Evolutionary conservation across 2,797 vertebrate genomes (phyloP).

Genomic region (Chaetodon trifasciatus): DNA sequence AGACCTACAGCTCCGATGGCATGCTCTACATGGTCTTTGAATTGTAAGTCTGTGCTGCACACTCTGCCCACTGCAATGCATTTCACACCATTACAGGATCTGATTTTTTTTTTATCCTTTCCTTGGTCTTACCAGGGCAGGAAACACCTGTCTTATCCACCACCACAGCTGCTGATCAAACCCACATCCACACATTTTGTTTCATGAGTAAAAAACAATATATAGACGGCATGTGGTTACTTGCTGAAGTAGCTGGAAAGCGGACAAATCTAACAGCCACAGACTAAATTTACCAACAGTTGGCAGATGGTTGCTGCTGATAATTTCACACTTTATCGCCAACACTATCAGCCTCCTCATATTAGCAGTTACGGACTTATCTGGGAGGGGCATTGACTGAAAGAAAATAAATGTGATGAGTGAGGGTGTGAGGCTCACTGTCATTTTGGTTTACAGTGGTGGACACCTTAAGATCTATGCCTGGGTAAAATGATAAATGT

Average conservation of each 20-base stretch:
- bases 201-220: neutral
- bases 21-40: conserved; percentile 99
- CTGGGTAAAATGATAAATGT: neutral
- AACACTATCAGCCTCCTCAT: neutral
- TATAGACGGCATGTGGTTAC: neutral
- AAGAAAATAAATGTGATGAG: neutral
- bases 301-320: conserved; percentile 9
- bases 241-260: neutral
- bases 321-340: neutral
- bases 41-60: conserved; percentile 90
- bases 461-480: neutral
- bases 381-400: neutral
- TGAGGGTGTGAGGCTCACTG: neutral
- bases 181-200: neutral
- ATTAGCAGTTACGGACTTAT: conserved; percentile 17
- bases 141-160: neutral
- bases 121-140: neutral
- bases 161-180: neutral
- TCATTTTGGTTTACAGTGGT: neutral
- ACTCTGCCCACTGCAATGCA: neutral
- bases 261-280: neutral
- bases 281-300: conserved; percentile 22
- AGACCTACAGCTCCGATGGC: conserved; percentile 99
- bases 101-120: neutral
- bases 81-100: neutral